Base-by-base conservation (phyloP, 2,888 invertebrate genomes). In the Drosophila greeni region DNA sequence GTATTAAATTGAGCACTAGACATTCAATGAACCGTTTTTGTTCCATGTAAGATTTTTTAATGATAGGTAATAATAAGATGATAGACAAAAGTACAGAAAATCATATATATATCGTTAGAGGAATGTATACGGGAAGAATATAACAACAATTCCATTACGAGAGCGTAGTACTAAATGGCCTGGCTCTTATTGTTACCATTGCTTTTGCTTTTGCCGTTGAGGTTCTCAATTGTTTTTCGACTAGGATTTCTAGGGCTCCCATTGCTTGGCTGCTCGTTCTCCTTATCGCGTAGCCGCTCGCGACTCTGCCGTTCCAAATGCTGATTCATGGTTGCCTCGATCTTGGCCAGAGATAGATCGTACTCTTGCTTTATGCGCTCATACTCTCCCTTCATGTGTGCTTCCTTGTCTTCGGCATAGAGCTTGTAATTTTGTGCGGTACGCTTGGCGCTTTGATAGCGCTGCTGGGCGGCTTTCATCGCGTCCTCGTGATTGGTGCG, bases 371-470 rank as follows among this genome's bases (percentile, higher is more conserved):
- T 92, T 74, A 93, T 91, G 39, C 93, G 90, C 67, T 91, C 91
- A 83, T 92, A 91, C 85, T 93, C 93, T 61, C 90, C 90, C 73
- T 90, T 89, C 71, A 92, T 90, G 79, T 92, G 92, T 26, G 91
- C 90, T 65, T 93, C 92, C 75, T 92, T 92, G 72, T 92, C 92
- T 29, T 91, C 89, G 18, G 92, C 91, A 74, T 92, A 92, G 70
- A 92, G 91, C 91, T 92, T 93, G 81, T 93, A 93, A 82, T 92
- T 92, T 24, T 88, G 88, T 31, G 92, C 91, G 31, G 91, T 92
- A 78, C 91, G 91, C 85, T 92, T 93, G 3, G 91, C 91, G 56
- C 91, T 91, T 75, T 91, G 91, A 80, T 92, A 93, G 76, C 92
- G 93, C 11, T 91, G 90, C 55, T 91, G 91, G 26, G 92, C 75